Base-by-base conservation (phyloP, 2,113 vertebrate genomes). In the Patagioenas fasciata region DNA sequence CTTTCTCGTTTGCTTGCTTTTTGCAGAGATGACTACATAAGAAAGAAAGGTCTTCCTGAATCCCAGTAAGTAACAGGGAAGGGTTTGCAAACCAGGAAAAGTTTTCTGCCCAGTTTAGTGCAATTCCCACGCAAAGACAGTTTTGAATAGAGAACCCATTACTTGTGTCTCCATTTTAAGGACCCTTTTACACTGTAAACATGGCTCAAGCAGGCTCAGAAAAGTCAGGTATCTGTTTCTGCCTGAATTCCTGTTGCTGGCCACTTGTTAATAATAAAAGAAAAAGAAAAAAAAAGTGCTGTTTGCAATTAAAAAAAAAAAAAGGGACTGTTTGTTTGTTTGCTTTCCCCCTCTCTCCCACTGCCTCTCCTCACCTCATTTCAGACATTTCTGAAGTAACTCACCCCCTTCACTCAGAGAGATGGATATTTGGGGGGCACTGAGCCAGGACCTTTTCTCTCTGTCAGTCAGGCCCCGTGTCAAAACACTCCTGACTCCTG, bases 361-460 rank as follows among this genome's bases (percentile, higher is more conserved):
- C 13, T 82, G 64, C 38, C 67, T 54, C 71, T 94, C 64, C 78
- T 67, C 4, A 10, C 29, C 56, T 80, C 44, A 69, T 93, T 88
- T 82, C 54, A 78, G 86, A 60, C 2, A 4, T 64, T 85, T 88
- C 88, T 95, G 82, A 85, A 92, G 93, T 81, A 96, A 85, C 89
- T 95, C 77, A 86, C 88, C 64, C 83, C 87, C 38, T 51, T 80
- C 25, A 60, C 70, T 54, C 15, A 15, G 85, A 95, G 79, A 71
- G 64, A 79, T 96, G 23, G 3, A 12, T 94, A 48, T 95, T 61
- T 56, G 48, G 88, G 66, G 94, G 74, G 54, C 60, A 51, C 67
- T 31, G 79, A 96, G 83, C 87, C 5, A 42, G 96, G 96, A 96
- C 88, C 96, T 95, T 95, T 92, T 85, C 73, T 85, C 92, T 91